Percentiles rank a stretch among this genome's conserved stretches.
phyloP scores from a whole-genome alignment of 2,888 invertebrate species.

The Drosophila flavopinicola region DNA sequence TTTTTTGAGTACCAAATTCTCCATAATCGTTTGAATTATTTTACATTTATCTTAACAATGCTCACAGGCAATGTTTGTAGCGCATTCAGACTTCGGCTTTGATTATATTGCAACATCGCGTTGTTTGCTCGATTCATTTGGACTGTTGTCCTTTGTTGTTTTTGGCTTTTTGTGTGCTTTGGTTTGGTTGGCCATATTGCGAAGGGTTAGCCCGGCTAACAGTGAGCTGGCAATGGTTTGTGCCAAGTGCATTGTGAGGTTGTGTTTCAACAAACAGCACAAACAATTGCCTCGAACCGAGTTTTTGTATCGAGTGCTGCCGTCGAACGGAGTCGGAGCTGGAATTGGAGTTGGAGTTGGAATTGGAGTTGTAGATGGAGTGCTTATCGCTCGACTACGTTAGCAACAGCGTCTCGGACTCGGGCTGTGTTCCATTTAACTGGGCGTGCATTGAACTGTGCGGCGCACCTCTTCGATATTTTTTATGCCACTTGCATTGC shows the following conservation, averaged over 20 bases:
- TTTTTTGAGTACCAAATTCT: too few species aligned
- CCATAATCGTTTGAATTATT: too few species aligned
- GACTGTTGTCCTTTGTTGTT: constrained; percentile 33
- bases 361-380: too few species aligned
- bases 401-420: constrained; percentile 1
- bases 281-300: constrained; percentile 65
- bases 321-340: constrained; percentile 44
- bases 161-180: constrained; percentile 36
- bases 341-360: too few species aligned
- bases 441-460: constrained; percentile 72
- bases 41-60: background rate
- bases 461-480: constrained; percentile 63
- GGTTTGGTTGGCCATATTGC: constrained; percentile 24
- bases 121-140: constrained; percentile 52
- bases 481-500: constrained; percentile 31
- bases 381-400: constrained; percentile 28
- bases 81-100: constrained; percentile 16
- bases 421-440: constrained; percentile 45
- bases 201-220: constrained; percentile 21
- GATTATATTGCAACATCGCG: background rate
- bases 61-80: background rate
- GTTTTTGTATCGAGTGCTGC: constrained; percentile 67
- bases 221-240: constrained; percentile 13
- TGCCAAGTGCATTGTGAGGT: constrained; percentile 61
- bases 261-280: constrained; percentile 68